These are phyloP conservation scores for Pteronura brasiliensis DNA, from an alignment of 2,113 vertebrate species.

Conservation along the genomic window DNA sequence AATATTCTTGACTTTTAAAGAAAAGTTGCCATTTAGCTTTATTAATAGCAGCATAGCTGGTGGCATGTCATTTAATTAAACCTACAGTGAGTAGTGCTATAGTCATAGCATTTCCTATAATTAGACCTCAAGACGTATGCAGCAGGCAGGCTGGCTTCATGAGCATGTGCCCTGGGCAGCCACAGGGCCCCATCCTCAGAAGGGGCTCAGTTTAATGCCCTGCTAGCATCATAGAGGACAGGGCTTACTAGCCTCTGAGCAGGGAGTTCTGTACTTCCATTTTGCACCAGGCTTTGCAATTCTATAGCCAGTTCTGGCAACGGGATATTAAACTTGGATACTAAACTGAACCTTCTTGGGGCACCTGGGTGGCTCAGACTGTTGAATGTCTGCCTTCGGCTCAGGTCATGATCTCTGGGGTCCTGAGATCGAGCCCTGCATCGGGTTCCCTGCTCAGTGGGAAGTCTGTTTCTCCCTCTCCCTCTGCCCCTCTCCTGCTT, in stretches of 20 bases:
- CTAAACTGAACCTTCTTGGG: background rate
- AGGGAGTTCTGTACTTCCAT: background rate
- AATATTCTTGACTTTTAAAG: background rate
- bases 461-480: background rate
- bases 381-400: background rate
- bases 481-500: background rate
- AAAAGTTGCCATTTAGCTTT: background rate
- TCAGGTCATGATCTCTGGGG: background rate
- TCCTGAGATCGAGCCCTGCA: background rate
- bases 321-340: background rate
- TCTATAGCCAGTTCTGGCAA: background rate
- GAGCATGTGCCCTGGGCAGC: background rate
- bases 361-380: background rate
- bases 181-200: background rate
- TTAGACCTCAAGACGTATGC: background rate
- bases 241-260: background rate
- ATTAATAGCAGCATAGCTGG: background rate
- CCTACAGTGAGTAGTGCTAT: background rate
- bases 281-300: background rate
- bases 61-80: background rate
- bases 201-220: background rate
- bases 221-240: background rate
- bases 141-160: background rate
- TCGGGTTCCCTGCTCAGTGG: background rate
- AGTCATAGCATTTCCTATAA: background rate